Conservation (phyloP, 2,888 invertebrate genomes). For the Scelioninae gen. 1 region DNA sequence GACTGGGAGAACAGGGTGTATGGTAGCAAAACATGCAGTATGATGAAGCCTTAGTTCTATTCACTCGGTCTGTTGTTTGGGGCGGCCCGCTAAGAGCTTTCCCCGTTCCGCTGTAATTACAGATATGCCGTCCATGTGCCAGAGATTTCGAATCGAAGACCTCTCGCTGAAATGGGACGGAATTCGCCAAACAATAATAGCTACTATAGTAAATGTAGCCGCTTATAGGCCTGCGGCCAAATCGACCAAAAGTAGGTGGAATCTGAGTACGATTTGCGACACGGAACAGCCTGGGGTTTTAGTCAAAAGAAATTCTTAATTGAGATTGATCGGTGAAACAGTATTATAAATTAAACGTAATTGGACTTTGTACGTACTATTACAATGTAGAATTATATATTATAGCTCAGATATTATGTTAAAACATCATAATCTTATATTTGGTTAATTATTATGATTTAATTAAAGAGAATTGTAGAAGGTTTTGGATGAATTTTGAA, state of each 20-base stretch:
- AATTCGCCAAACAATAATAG: slow-evolving; percentile 73
- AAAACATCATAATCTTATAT: too few species aligned
- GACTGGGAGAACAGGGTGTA: slow-evolving; percentile 50
- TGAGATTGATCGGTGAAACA: slow-evolving; percentile 49
- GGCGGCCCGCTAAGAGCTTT: slow-evolving; percentile 80
- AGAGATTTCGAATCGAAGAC: slow-evolving; percentile 74
- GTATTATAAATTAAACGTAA: slow-evolving; percentile 29
- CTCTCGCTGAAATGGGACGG: slow-evolving; percentile 75
- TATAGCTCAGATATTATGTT: too few species aligned
- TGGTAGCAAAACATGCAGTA: slow-evolving; percentile 55
- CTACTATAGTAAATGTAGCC: slow-evolving; percentile 44
- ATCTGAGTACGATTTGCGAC: slow-evolving; percentile 33
- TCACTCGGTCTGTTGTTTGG: slow-evolving; percentile 70
- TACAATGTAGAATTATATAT: too few species aligned
- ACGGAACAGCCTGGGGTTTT: slow-evolving; percentile 29
- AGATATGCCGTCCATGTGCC: slow-evolving; percentile 69
- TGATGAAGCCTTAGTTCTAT: slow-evolving; percentile 66
- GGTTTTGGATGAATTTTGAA: too few species aligned
- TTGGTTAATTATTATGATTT: too few species aligned
- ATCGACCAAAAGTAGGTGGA: slow-evolving; percentile 33
- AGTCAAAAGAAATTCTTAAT: slow-evolving; percentile 32
- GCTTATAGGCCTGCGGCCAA: slow-evolving; percentile 50
- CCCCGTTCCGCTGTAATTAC: slow-evolving; percentile 79
- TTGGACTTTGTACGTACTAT: neutral
- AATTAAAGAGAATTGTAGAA: too few species aligned